phyloP scores from a whole-genome alignment of 2,888 invertebrate species.

The Hymenopus coronatus region DNA sequence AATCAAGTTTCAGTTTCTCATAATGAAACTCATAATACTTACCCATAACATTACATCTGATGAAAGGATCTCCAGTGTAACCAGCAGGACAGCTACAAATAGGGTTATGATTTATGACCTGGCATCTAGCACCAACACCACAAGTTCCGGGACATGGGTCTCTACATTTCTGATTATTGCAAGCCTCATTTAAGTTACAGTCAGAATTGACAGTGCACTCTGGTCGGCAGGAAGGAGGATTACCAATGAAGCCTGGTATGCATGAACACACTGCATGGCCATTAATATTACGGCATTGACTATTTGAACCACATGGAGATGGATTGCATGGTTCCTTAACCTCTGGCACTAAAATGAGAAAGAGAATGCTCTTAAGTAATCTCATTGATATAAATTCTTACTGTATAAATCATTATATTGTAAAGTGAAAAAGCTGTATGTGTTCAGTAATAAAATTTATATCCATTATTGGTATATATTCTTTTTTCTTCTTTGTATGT shows the following conservation, averaged over 20 bases:
- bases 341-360: slow-evolving; percentile 31
- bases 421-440: not conserved
- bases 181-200: slow-evolving; percentile 55
- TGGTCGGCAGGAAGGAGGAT: slow-evolving; percentile 49
- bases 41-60: slow-evolving; percentile 41
- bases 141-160: slow-evolving; percentile 60
- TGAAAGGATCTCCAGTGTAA: slow-evolving; percentile 60
- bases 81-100: slow-evolving; percentile 60
- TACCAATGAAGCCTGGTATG: slow-evolving; percentile 46
- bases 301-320: slow-evolving; percentile 53
- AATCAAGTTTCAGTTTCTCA: not conserved
- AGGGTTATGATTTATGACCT: slow-evolving; percentile 64
- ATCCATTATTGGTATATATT: no score
- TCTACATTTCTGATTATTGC: slow-evolving; percentile 63
- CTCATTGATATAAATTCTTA: not conserved
- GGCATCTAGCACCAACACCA: slow-evolving; percentile 57
- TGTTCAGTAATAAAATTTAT: not conserved
- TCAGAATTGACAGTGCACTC: slow-evolving; percentile 50
- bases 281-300: slow-evolving; percentile 49
- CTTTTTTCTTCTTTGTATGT: no score
- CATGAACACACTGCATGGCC: slow-evolving; percentile 51
- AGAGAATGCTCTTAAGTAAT: not conserved
- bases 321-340: slow-evolving; percentile 45
- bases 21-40: slow-evolving; percentile 33
- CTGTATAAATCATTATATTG: not conserved